Percentiles rank a stretch among this genome's conserved stretches.
Conservation (phyloP, 2,797 vertebrate genomes). For the Oryzias sinensis region DNA sequence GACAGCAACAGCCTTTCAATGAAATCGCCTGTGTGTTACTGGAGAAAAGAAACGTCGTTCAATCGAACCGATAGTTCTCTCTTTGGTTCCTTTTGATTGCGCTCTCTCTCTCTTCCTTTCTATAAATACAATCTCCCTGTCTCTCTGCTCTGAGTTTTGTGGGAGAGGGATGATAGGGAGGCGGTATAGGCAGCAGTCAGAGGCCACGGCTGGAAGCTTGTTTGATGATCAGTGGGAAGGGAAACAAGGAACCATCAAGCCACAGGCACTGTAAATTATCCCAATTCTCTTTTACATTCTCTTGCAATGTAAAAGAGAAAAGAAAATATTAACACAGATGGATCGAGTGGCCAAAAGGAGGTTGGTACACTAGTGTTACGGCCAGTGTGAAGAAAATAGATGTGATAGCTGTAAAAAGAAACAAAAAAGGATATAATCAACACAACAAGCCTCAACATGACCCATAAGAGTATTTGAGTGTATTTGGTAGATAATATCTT, state of each 20-base stretch:
- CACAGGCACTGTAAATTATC: slow-evolving; percentile 61
- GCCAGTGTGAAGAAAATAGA: slow-evolving; percentile 25
- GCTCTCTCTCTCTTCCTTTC: slow-evolving; percentile 42
- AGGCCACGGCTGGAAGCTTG: slow-evolving; percentile 53
- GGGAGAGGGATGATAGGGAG: slow-evolving; percentile 44
- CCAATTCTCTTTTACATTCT: slow-evolving; percentile 20
- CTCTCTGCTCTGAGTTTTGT: slow-evolving; percentile 37
- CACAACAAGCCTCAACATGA: slow-evolving; percentile 26
- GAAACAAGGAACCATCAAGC: slow-evolving; percentile 46
- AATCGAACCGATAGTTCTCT: slow-evolving; percentile 72
- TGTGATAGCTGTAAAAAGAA: slow-evolving; percentile 34
- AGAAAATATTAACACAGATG: slow-evolving; percentile 24
- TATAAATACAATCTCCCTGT: slow-evolving; percentile 54
- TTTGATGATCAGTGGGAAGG: slow-evolving; percentile 64
- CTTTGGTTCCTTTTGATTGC: slow-evolving; percentile 63
- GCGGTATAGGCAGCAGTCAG: slow-evolving; percentile 47
- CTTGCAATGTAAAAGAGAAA: slow-evolving; percentile 40
- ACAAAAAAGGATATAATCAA: slow-evolving; percentile 38
- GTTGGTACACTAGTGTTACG: slow-evolving; percentile 31
- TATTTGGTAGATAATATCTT: too few relatives aligned
- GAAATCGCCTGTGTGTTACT: slow-evolving; percentile 65
- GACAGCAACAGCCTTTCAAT: slow-evolving; percentile 72
- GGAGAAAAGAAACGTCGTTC: slow-evolving; percentile 64
- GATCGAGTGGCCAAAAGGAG: slow-evolving; percentile 6
- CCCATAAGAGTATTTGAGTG: not conserved